Conservation (phyloP, 92 coral and sea anemone species). For the Bergia sp. region DNA sequence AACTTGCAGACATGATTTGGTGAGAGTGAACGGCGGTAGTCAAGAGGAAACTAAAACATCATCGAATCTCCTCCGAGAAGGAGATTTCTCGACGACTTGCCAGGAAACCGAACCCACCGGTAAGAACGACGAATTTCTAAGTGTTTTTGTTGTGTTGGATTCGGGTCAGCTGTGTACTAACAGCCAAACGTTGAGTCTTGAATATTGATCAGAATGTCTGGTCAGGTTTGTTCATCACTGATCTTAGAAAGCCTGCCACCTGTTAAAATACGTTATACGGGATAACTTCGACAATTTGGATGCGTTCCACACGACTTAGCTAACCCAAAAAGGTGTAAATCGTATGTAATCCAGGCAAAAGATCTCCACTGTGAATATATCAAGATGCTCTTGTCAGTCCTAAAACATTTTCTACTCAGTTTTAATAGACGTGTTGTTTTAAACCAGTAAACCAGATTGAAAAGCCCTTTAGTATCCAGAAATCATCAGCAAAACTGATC, state of each 20-base stretch:
- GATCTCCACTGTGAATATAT: not conserved
- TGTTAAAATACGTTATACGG: not conserved
- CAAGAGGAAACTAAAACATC: not conserved
- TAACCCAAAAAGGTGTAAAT: not conserved
- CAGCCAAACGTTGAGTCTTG: constrained; percentile 3
- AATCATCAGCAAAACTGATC: too few relatives aligned
- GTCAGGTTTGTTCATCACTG: not conserved
- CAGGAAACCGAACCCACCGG: not conserved
- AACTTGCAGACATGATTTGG: not conserved
- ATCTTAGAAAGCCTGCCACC: not conserved
- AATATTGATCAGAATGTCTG: not conserved
- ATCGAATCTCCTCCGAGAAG: not conserved
- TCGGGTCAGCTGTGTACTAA: not conserved
- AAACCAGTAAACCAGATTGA: too few relatives aligned
- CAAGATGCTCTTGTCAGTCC: not conserved
- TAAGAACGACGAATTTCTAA: not conserved
- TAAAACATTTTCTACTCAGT: too few relatives aligned
- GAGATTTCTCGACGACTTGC: not conserved
- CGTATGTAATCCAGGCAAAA: not conserved
- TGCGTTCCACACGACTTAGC: constrained; percentile 13
- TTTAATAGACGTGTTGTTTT: too few relatives aligned
- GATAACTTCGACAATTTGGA: not conserved
- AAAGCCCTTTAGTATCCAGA: too few relatives aligned
- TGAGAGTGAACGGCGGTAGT: not conserved
- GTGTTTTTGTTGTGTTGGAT: not conserved